Percentiles rank a stretch among this genome's conserved stretches.
These are phyloP conservation scores for Triplophysa bombifrons DNA, from an alignment of 2,797 vertebrate species.

Conservation along the genomic window DNA sequence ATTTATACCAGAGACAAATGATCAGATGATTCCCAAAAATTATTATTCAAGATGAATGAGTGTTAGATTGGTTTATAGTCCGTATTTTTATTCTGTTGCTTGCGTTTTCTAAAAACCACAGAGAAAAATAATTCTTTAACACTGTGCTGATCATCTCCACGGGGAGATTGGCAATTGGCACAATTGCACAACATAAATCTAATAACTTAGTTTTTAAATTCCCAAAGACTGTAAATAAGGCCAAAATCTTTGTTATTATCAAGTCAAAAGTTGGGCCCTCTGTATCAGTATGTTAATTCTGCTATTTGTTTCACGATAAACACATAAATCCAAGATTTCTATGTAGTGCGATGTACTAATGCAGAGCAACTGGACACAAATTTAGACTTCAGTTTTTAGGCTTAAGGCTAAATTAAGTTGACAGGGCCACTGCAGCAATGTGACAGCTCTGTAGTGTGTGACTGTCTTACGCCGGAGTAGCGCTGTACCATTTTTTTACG, in stretches of 20 bases:
- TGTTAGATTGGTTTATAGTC: not conserved
- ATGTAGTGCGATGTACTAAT: not conserved
- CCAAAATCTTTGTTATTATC: not conserved
- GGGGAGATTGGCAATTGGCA: not conserved
- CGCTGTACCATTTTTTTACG: not conserved
- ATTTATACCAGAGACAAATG: not conserved
- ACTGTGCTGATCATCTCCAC: not conserved
- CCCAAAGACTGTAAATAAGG: not conserved
- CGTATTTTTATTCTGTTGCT: not conserved
- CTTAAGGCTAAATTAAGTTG: not conserved
- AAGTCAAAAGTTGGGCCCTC: not conserved
- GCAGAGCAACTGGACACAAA: not conserved
- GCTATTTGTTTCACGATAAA: not conserved
- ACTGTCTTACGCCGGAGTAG: not conserved
- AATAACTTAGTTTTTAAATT: not conserved
- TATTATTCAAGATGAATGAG: not conserved
- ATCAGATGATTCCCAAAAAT: not conserved
- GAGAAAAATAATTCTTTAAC: no score
- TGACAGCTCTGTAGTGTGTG: conserved; percentile 7
- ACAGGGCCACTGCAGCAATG: not conserved
- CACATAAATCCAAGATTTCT: not conserved
- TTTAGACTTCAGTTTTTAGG: not conserved
- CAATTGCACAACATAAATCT: not conserved
- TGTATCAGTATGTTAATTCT: not conserved
- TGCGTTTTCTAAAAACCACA: not conserved